Conservation (phyloP, 2,113 vertebrate species). For the Camelus dromedarius region DNA sequence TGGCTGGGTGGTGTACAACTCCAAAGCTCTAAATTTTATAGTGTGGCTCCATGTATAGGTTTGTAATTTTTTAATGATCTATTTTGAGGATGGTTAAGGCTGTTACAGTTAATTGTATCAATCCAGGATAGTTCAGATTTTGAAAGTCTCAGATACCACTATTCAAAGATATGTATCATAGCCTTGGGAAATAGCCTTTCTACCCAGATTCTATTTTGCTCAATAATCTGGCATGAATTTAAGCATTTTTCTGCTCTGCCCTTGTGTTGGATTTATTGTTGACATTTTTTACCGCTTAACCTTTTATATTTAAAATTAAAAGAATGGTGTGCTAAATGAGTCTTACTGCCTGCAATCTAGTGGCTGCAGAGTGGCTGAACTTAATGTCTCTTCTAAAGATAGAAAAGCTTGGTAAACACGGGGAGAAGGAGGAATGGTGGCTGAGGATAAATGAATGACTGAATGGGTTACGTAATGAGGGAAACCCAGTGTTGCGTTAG, state of each 20-base stretch:
- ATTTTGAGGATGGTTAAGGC: not conserved
- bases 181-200: not conserved
- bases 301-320: slow-evolving; percentile 9
- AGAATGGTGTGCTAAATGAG: not conserved
- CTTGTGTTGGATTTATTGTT: not conserved
- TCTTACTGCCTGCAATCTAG: not conserved
- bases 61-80: slow-evolving; percentile 38
- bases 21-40: not conserved
- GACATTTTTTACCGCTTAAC: not conserved
- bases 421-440: not conserved
- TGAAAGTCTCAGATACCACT: not conserved
- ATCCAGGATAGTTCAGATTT: not conserved
- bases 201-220: not conserved
- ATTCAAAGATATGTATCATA: not conserved
- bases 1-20: not conserved
- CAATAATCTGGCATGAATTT: not conserved
- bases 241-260: not conserved
- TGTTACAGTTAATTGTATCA: not conserved
- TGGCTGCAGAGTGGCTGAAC: not conserved
- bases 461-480: not conserved
- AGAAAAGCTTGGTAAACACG: not conserved
- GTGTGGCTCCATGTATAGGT: not conserved
- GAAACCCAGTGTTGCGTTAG: not conserved
- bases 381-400: not conserved
- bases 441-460: not conserved